Percentiles rank a stretch among this genome's conserved stretches.
These are phyloP conservation scores for Alfaro cultratus DNA, from an alignment of 2,797 vertebrate species.

Conservation along the genomic window DNA sequence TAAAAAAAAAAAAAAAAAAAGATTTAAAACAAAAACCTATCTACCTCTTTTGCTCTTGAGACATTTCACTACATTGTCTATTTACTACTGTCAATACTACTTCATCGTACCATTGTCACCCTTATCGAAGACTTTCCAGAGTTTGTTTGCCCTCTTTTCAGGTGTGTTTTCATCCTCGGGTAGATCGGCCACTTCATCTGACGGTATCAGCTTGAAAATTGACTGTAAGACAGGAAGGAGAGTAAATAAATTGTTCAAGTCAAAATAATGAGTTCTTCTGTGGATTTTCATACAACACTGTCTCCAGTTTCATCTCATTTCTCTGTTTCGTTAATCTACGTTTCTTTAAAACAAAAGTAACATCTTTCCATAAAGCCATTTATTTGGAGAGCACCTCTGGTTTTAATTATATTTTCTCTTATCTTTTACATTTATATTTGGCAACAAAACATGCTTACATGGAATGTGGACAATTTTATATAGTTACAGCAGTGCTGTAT, in stretches of 20 bases:
- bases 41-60: neutral
- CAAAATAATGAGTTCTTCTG: neutral
- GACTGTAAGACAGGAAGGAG: slow-evolving; percentile 72
- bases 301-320: no score
- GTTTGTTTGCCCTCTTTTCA: slow-evolving; percentile 87
- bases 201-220: slow-evolving; percentile 89
- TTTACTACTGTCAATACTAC: neutral
- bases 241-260: neutral
- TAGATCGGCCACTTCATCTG: slow-evolving; percentile 76
- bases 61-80: neutral
- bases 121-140: slow-evolving; percentile 87
- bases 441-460: slow-evolving; percentile 15
- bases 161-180: slow-evolving; percentile 86
- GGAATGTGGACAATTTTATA: neutral
- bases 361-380: neutral
- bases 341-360: slow-evolving; percentile 21
- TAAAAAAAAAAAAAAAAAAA: neutral
- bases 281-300: fast-evolving
- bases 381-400: slow-evolving; percentile 17
- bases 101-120: slow-evolving; percentile 81
- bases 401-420: slow-evolving; percentile 33
- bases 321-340: neutral
- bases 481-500: neutral
- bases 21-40: neutral
- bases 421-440: slow-evolving; percentile 28